Evolutionary conservation across 2,888 invertebrate genomes (phyloP).

Genomic region (Meandrusa payeni): DNA sequence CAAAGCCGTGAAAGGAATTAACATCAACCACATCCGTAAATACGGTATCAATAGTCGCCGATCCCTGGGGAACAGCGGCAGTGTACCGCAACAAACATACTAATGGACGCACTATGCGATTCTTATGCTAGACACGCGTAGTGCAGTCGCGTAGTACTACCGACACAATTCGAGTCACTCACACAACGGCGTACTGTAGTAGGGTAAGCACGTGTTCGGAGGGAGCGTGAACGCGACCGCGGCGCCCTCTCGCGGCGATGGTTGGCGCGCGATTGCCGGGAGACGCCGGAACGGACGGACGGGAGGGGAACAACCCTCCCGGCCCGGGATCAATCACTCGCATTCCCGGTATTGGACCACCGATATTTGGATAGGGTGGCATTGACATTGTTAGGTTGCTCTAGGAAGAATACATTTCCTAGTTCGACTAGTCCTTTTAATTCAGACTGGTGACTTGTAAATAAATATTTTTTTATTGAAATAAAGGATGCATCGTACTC

Average conservation of each 20-base stretch:
- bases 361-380: conserved; percentile 47
- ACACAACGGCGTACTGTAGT: conserved; percentile 48
- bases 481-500: no score
- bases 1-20: conserved; percentile 40
- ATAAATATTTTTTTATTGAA: no score
- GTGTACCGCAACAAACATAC: conserved; percentile 66
- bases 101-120: conserved; percentile 60
- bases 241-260: conserved; percentile 74
- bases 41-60: conserved; percentile 54
- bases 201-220: conserved; percentile 53
- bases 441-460: no score
- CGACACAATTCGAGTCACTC: conserved; percentile 67
- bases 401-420: conserved; percentile 15
- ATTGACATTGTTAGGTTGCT: conserved; percentile 38
- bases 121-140: conserved; percentile 68
- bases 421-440: conserved; percentile 7
- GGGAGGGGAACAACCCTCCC: conserved; percentile 71
- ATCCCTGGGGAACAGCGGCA: conserved; percentile 60
- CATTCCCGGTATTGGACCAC: conserved; percentile 45
- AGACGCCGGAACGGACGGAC: conserved; percentile 42
- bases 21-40: conserved; percentile 50
- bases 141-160: conserved; percentile 42
- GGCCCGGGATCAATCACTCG: conserved; percentile 55
- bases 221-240: conserved; percentile 45
- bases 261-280: conserved; percentile 74